phyloP scores from a whole-genome alignment of 2,888 invertebrate species.

The Synergus gifuensis region DNA sequence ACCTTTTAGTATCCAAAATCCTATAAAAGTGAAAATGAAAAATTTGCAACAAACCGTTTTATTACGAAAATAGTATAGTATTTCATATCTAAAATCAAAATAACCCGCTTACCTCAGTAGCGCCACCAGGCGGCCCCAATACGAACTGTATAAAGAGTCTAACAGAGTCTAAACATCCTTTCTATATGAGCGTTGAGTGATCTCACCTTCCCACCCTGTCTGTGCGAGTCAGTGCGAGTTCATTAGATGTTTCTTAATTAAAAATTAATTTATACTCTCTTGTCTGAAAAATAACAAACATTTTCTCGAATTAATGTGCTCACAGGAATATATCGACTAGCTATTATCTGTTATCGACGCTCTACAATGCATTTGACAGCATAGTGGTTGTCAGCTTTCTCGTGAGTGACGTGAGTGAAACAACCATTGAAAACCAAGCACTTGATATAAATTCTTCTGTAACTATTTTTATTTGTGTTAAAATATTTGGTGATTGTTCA shows the following conservation, averaged over 20 bases:
- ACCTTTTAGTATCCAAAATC: no score
- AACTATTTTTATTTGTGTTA: not conserved
- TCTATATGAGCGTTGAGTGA: no score
- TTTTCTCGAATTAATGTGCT: not conserved
- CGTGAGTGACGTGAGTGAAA: conserved; percentile 37
- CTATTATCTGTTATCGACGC: no score
- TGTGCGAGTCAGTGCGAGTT: not conserved
- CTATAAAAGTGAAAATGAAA: no score
- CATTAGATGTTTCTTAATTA: conserved; percentile 29
- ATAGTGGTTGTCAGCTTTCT: conserved; percentile 32
- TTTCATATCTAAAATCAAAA: no score
- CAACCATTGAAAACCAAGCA: not conserved
- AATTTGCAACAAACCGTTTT: no score
- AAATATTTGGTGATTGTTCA: not conserved
- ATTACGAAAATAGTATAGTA: no score
- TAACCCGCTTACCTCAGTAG: no score
- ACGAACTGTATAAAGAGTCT: no score
- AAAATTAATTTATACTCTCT: conserved; percentile 15
- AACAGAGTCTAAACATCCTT: no score
- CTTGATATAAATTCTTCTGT: not conserved
- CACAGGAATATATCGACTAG: not conserved
- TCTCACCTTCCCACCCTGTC: no score
- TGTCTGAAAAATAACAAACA: conserved; percentile 18
- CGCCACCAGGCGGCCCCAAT: no score
- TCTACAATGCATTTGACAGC: conserved; percentile 20